phyloP scores from a whole-genome alignment of 2,888 invertebrate genomes.

The Athalia cordata region DNA sequence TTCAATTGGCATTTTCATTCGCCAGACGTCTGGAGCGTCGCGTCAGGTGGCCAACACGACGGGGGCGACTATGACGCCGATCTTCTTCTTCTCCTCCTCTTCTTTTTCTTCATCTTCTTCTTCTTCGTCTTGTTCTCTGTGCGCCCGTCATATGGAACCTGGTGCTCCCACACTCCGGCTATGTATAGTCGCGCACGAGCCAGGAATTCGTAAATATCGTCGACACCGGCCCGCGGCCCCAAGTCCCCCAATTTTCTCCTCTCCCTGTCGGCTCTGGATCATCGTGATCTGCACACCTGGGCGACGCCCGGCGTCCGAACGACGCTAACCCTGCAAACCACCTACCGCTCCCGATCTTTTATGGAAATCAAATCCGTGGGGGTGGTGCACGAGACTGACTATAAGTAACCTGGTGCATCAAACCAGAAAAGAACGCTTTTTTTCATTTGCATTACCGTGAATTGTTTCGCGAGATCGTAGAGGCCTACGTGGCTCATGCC shows the following conservation, averaged over 20 bases:
- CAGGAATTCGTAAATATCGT: constrained; percentile 70
- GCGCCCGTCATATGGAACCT: constrained; percentile 1
- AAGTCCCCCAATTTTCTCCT: neutral
- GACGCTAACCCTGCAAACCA: constrained; percentile 23
- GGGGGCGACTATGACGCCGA: constrained; percentile 33
- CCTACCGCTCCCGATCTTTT: constrained; percentile 5
- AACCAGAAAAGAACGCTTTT: neutral
- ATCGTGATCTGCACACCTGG: constrained; percentile 11
- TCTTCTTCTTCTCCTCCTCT: constrained; percentile 12
- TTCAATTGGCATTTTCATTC: constrained; percentile 15
- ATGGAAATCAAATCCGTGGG: constrained; percentile 1
- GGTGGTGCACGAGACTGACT: neutral
- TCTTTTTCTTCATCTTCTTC: too few species aligned
- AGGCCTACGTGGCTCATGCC: too few species aligned
- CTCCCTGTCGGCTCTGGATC: neutral
- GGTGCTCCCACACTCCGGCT: constrained; percentile 51
- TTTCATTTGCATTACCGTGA: neutral
- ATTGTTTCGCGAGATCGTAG: neutral
- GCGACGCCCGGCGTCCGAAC: neutral
- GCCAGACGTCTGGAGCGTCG: neutral
- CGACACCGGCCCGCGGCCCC: constrained; percentile 6
- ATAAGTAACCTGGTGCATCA: constrained; percentile 1
- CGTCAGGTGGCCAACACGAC: constrained; percentile 38
- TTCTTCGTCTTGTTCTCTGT: constrained; percentile 13
- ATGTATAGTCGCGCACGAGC: constrained; percentile 69